Conservation (phyloP, 2,888 invertebrate species). For the Hecatera dysodea region DNA sequence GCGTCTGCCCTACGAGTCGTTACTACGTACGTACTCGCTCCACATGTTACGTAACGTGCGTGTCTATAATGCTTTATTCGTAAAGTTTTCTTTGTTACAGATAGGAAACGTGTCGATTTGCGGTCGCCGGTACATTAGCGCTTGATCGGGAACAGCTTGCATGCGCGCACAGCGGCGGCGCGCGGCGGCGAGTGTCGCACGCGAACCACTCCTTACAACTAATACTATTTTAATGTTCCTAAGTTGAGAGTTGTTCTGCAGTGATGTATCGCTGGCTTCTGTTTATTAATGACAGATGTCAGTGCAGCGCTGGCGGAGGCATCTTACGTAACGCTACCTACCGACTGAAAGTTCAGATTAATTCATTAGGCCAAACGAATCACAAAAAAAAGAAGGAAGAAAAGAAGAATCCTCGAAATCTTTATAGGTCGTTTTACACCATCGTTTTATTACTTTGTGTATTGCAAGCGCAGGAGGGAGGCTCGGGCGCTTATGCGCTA, state of each 20-base stretch:
- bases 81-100: constrained; percentile 7
- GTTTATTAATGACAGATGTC: constrained; percentile 1
- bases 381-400: neutral
- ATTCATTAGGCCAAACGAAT: neutral
- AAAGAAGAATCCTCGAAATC: no score
- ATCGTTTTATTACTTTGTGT: neutral
- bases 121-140: constrained; percentile 20
- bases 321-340: no score
- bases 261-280: constrained; percentile 5
- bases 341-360: neutral
- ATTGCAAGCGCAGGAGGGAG: no score
- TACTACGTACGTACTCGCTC: neutral
- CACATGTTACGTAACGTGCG: constrained; percentile 19
- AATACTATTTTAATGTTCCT: constrained; percentile 49
- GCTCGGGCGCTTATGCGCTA: no score
- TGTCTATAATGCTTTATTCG: constrained; percentile 19
- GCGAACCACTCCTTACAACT: constrained; percentile 52
- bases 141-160: constrained; percentile 30
- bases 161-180: constrained; percentile 14
- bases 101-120: constrained; percentile 22
- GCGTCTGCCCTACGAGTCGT: neutral
- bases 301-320: neutral
- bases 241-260: constrained; percentile 15
- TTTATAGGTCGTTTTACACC: neutral
- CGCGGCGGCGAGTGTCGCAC: constrained; percentile 31